A percentile compares a stretch with the other conserved stretches of the same genome.
phyloP scores from a whole-genome alignment of 2,797 vertebrate genomes.

The Rhinatrema bivittatum region DNA sequence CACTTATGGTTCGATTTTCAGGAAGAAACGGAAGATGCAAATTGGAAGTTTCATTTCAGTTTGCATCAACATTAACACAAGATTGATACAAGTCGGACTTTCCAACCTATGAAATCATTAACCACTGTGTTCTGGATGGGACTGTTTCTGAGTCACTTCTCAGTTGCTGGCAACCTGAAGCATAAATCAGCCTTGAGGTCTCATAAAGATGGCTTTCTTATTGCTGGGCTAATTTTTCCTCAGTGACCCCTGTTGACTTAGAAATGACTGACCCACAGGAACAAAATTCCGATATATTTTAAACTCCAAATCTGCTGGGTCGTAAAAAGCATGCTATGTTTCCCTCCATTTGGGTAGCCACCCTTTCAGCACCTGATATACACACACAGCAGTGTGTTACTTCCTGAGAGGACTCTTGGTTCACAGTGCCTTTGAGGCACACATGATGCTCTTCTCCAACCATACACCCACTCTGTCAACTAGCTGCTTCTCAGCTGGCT shows the following conservation, averaged over 20 bases:
- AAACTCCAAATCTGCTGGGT: neutral
- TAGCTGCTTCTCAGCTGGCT: too few relatives aligned
- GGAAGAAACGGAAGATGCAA: neutral
- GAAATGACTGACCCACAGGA: constrained; percentile 3
- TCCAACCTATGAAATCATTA: constrained; percentile 1
- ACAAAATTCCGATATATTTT: constrained; percentile 5
- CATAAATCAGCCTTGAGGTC: constrained; percentile 7
- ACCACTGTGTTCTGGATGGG: neutral
- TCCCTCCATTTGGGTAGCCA: neutral
- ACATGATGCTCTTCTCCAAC: too few relatives aligned
- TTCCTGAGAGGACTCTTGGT: too few relatives aligned
- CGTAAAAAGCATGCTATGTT: constrained; percentile 17
- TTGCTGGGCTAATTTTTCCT: neutral
- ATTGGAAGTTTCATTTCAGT: neutral
- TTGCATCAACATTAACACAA: neutral
- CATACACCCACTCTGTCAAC: too few relatives aligned
- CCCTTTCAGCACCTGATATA: too few relatives aligned
- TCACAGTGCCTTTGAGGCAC: too few relatives aligned
- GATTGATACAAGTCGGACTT: neutral
- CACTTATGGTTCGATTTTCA: neutral
- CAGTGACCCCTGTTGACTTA: constrained; percentile 10
- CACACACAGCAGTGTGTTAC: too few relatives aligned
- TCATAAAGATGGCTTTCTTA: constrained; percentile 16
- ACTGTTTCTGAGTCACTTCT: neutral
- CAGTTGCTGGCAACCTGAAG: neutral